Base-by-base conservation (phyloP, 2,888 invertebrate species). In the Schizotus pectinicornis region DNA sequence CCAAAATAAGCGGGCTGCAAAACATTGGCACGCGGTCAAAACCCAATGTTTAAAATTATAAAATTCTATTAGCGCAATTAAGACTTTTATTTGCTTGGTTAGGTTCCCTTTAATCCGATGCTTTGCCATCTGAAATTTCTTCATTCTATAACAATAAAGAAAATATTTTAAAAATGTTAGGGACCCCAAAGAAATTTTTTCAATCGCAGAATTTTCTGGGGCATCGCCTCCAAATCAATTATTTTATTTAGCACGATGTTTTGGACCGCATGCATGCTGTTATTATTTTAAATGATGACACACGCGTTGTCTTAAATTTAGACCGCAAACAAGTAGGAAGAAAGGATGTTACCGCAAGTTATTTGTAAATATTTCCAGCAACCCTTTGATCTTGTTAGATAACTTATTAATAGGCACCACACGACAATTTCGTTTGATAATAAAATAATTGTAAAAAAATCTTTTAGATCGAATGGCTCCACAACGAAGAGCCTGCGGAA, bases 381-480 rank as follows among this genome's bases (percentile, higher is more conserved):
- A 22, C 22, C 5, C 22, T 22, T 22, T 22, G 22, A 22, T 22
- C 3, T 22, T 5, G 3, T 5, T 22, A 22, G 2, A 22, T 22
- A 22, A 22, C 5, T 22, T 22, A 22, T 22, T 22, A 22, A 5
- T 22, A 22, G 22, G 3, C 22, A n/a, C n/a, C n/a, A 33, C 7
- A 35, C 11, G n/a, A 2, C 6, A 6, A 3, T 11, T 2, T 35
- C 35, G 35, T n/a, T 6, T 11, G 2, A 3, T 11, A 11, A 11
- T 35, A 11, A n/a, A 11, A 11, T 35, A 11, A n/a, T 9, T 35
- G 11, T 9, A 35, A 35, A 9, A n/a, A 11, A n/a, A 3, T 9
- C 2, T 14, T 67, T 12, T 53, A 95, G 94, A 88, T 95, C 67
- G 91, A 89, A 71, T 95, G 95, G 93, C 90, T 89, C 77, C 88